Evolutionary conservation across 2,797 vertebrate species (phyloP).

Genomic region (Sparus aurata): DNA sequence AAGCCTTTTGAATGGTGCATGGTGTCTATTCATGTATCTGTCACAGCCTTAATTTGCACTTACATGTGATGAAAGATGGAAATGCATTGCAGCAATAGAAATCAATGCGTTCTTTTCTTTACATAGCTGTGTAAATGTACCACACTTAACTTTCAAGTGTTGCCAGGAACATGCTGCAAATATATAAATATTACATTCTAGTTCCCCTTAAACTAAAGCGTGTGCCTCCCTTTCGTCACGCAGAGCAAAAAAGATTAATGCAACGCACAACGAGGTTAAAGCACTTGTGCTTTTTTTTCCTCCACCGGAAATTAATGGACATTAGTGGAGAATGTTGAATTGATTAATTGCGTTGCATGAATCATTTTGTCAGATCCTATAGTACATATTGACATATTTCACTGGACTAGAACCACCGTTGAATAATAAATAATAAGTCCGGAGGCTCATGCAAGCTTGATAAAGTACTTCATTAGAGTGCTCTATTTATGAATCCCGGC

Average conservation of each 20-base stretch:
- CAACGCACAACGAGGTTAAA: conserved; percentile 56
- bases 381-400: conserved; percentile 72
- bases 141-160: background rate
- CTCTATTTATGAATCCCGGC: conserved; percentile 73
- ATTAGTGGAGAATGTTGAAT: conserved; percentile 59
- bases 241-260: conserved; percentile 53
- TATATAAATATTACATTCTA: conserved; percentile 24
- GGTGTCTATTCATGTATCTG: conserved; percentile 34
- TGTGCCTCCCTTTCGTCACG: conserved; percentile 17
- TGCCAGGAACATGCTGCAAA: conserved; percentile 21
- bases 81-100: background rate
- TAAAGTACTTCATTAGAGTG: conserved; percentile 77
- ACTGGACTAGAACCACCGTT: conserved; percentile 62
- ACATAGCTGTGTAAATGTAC: background rate
- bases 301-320: conserved; percentile 67
- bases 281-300: conserved; percentile 34
- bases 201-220: conserved; percentile 14
- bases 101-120: background rate
- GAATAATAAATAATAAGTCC: conserved; percentile 78
- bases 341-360: conserved; percentile 78
- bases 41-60: conserved; percentile 29
- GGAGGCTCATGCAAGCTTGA: conserved; percentile 60
- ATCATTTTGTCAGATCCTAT: conserved; percentile 74
- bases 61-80: conserved; percentile 26
- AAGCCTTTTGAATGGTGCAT: conserved; percentile 48